phyloP scores from a whole-genome alignment of 2,797 vertebrate species.

The Catamblyrhynchus diadema region DNA sequence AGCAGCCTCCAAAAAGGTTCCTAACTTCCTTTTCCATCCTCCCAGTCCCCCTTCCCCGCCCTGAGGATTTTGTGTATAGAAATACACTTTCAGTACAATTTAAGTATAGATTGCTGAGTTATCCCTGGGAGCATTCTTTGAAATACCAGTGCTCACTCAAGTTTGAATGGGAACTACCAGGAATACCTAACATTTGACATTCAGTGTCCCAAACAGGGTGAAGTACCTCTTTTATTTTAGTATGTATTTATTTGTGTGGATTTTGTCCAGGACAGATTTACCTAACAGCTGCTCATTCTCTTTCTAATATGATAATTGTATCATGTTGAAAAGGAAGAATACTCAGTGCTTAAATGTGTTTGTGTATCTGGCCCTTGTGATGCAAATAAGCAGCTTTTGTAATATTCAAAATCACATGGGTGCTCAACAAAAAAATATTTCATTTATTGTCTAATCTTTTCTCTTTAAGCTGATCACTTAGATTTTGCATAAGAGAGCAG shows the following conservation, averaged over 20 bases:
- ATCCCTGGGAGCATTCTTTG: background rate
- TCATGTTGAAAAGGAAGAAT: background rate
- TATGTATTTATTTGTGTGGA: background rate
- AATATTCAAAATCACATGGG: background rate
- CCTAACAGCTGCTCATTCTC: background rate
- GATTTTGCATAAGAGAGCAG: background rate
- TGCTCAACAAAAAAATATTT: background rate
- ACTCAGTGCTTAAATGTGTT: background rate
- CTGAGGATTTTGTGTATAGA: background rate
- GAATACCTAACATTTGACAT: background rate
- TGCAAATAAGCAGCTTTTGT: slow-evolving; percentile 38
- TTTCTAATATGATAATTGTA: slow-evolving; percentile 27
- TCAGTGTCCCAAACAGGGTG: background rate
- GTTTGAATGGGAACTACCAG: background rate
- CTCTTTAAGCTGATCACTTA: slow-evolving; percentile 3
- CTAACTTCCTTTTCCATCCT: background rate
- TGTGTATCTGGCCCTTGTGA: slow-evolving; percentile 9
- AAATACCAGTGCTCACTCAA: background rate
- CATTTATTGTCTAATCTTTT: slow-evolving; percentile 13
- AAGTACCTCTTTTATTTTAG: background rate
- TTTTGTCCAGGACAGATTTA: slow-evolving; percentile 15
- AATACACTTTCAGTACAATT: background rate
- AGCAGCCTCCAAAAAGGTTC: background rate
- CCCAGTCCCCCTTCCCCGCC: rapidly evolving
- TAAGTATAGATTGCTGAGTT: background rate